Conservation (phyloP, 2,113 vertebrate species). For the Rattus norvegicus region DNA sequence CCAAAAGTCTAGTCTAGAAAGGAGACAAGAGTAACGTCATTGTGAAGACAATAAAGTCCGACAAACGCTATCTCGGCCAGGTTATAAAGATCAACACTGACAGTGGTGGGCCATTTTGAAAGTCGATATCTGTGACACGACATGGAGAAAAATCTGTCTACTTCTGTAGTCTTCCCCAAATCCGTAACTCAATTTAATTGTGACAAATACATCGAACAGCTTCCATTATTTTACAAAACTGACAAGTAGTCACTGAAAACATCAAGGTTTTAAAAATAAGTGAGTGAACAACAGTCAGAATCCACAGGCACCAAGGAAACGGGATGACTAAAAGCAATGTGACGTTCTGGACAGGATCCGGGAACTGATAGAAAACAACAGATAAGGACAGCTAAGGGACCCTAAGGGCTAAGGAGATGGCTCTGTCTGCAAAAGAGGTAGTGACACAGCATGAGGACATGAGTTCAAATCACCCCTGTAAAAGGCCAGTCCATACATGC, state of each 20-base stretch:
- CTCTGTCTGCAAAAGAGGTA: not conserved
- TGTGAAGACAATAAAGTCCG: not conserved
- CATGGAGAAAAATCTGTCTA: constrained; percentile 32
- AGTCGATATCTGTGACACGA: not conserved
- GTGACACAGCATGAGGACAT: not conserved
- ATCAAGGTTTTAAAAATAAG: constrained; percentile 48
- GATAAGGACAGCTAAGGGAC: constrained; percentile 59
- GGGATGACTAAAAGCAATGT: constrained; percentile 8
- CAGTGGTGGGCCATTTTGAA: not conserved
- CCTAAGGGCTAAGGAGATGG: not conserved
- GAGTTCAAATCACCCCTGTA: not conserved
- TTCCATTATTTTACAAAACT: constrained; percentile 49
- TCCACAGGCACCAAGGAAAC: constrained; percentile 19
- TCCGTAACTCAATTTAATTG: constrained; percentile 29
- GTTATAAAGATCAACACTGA: constrained; percentile 1
- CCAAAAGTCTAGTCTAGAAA: not conserved
- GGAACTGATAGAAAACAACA: constrained; percentile 43
- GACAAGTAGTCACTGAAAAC: constrained; percentile 14
- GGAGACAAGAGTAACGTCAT: not conserved
- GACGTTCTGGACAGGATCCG: not conserved
- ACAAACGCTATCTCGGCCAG: constrained; percentile 4
- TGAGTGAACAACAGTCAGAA: constrained; percentile 12
- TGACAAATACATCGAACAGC: not conserved
- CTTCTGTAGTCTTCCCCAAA: constrained; percentile 1
- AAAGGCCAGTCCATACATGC: not conserved